A percentile compares a stretch with the other conserved stretches of the same genome.
Evolutionary conservation across 2,797 vertebrate genomes (phyloP).

Genomic region (Triplophysa yarkandensis): DNA sequence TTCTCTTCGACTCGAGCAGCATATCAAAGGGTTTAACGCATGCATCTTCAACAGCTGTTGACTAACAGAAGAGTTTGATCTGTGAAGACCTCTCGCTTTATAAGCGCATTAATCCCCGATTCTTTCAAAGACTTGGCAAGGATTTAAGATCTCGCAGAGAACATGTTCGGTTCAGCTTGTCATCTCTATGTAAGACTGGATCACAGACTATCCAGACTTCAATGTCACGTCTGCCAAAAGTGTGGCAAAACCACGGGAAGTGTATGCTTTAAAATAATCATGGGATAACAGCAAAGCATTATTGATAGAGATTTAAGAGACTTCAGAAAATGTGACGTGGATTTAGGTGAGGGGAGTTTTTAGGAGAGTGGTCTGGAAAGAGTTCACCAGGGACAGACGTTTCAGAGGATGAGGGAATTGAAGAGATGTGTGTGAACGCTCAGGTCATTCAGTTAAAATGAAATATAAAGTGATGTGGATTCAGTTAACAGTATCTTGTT

Average conservation of each 20-base stretch:
- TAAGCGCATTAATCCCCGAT: conserved; percentile 29
- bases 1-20: conserved; percentile 35
- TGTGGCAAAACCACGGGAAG: not conserved
- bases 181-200: conserved; percentile 29
- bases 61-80: conserved; percentile 49
- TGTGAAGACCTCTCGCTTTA: conserved; percentile 31
- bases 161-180: conserved; percentile 22
- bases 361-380: no score
- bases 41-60: conserved; percentile 41
- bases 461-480: no score
- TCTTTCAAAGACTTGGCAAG: conserved; percentile 19
- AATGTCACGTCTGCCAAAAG: conserved; percentile 26
- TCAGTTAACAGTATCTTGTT: no score
- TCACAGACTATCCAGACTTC: conserved; percentile 26
- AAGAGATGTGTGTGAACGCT: no score
- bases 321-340: no score
- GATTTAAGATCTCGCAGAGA: not conserved
- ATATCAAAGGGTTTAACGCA: conserved; percentile 51
- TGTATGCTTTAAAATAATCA: not conserved
- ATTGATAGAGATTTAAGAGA: no score
- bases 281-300: not conserved
- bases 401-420: no score
- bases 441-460: no score
- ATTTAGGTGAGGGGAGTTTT: no score
- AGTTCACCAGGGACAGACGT: no score